phyloP scores from a whole-genome alignment of 2,113 vertebrate species.

The Calypte anna region DNA sequence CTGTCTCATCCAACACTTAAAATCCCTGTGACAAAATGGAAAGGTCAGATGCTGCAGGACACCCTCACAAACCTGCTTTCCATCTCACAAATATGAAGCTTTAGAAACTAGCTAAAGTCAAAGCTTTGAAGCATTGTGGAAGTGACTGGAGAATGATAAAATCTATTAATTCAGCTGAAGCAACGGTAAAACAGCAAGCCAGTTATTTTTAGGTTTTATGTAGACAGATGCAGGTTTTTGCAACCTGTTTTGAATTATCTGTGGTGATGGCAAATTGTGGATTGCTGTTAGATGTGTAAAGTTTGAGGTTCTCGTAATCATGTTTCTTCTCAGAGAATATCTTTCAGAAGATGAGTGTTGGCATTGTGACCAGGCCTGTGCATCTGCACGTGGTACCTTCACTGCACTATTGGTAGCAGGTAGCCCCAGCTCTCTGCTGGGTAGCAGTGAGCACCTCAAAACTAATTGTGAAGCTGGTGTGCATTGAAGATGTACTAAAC shows the following conservation, averaged over 20 bases:
- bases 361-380: background rate
- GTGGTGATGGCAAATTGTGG: background rate
- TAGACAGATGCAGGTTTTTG: background rate
- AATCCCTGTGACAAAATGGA: background rate
- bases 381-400: background rate
- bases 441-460: background rate
- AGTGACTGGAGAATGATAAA: background rate
- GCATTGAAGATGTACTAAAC: background rate
- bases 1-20: background rate
- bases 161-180: background rate
- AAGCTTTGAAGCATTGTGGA: background rate
- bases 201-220: constrained; percentile 2
- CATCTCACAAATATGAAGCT: background rate
- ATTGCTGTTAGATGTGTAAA: background rate
- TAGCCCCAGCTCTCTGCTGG: background rate
- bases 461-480: background rate
- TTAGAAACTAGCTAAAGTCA: background rate
- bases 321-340: background rate
- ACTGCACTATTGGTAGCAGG: background rate
- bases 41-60: background rate
- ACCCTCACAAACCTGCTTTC: background rate
- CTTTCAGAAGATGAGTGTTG: background rate
- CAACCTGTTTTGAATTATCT: constrained; percentile 20
- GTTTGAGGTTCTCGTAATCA: background rate
- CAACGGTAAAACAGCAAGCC: background rate